Evolutionary conservation across 2,113 vertebrate species (phyloP), one percentile per base, ranked within the genome.

Genomic region (Gavia stellata): DNA sequence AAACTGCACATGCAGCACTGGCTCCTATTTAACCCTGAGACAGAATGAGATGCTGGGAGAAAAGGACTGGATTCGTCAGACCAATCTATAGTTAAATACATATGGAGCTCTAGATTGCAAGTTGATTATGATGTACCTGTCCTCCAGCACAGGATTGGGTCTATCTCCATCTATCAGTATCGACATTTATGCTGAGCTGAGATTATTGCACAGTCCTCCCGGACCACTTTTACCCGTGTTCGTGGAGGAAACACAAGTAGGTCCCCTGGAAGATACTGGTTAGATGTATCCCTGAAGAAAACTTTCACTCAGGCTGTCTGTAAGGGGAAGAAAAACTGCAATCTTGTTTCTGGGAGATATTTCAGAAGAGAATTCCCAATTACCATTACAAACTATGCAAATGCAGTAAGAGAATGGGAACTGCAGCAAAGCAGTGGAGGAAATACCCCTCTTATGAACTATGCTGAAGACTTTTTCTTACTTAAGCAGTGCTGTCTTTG

Each of bases 381-480:
- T 44, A 45, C 45, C 15, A 12, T 33, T 21, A 12, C 15, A 34
- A n/a, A 25, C 36, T 40, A 16, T 3, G 31, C 31, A 52, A 38
- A 17, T 6, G 20, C 29, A 67, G 8, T 5, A 36, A n/a, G 34
- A 63, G 53, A 36, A 56, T 0, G 2, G 50, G 29, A 86, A 50
- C 53, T 59, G 53, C 67, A 26, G 26, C 31, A n/a, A 2, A 73
- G 31, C 33, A 10, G 26, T 2, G 34, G 33, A 23, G 23, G 45
- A 40, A 63, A 26, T 13, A 26, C 3, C 0, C 17, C 31, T 19
- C 36, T 61, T 25, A 8, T 0, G 2, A 68, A 34, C 53, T 20
- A 2, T 4, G 16, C 45, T 14, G 7, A 15, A 15, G 4, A 5
- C 7, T 2, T 49, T 29, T 17, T n/a, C 62, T 31, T 14, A n/a